Base-by-base conservation (phyloP, 2,888 invertebrate species). In the Malthinus flaveolus region DNA sequence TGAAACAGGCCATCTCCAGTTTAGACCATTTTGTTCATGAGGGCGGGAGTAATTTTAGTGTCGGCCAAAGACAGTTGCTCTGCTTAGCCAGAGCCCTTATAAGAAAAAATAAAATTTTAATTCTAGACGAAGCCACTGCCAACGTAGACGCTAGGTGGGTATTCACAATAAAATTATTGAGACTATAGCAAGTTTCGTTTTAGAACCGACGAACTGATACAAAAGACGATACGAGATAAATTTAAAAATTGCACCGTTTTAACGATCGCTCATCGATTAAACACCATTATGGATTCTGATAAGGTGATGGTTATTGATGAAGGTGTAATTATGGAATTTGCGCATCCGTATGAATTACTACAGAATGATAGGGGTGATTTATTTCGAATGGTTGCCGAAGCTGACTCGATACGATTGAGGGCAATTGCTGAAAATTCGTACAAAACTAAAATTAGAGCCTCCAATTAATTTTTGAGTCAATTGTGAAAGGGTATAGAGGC, bases 271-370 rank as follows among this genome's bases (percentile, higher is more conserved):
- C 95, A 95, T 78, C 84, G 95, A 32, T 82, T 96, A 31, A 88
- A 95, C 75, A 95, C 95, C 0, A 90, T 96, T 62, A 95, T 95
- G 88, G 95, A 96, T 78, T 93, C 92, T 0, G 92, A 94, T 80
- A 84, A 88, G 59, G 89, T 95, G 12, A 82, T 95, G 72, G 93
- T 95, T 1, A 88, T 95, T 87, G 91, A 23, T 23, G 23, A 23
- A 23, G 23, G 23, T 23, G 23, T 23, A 23, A 23, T 23, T 23
- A 3, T 23, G 23, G 23, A 23, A 23, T 23, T 23, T 23, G 23
- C 3, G 2, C 23, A 23, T 23, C 3, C 23, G 5, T 23, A 23
- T 23, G 3, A 23, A 23, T 23, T 23, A 23, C 5, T 23, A 23
- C 23, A 23, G 5, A 23, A 23, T 23, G 5, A 23, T 3, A 23